Evolutionary conservation across 2,888 invertebrate species (phyloP), one percentile per base, ranked within the genome.

Genomic region (Notocelia uddmanniana): DNA sequence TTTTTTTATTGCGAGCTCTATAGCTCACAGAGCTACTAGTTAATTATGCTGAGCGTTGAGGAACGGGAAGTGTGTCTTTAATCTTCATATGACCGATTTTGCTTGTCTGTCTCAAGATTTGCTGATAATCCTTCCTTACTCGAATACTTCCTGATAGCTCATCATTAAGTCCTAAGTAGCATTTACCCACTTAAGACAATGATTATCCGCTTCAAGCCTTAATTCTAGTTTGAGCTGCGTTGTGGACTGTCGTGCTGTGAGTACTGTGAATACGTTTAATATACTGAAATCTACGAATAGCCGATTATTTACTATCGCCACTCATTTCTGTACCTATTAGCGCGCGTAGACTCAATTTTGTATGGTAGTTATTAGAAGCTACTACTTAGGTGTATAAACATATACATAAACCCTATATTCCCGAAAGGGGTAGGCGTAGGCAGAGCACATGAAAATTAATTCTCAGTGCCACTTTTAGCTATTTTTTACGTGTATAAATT

Each of bases 121-220:
- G 13, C 64, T 54, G 55, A 55, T 55, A 64, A 64, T 64, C 64
- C 64, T 63, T 50, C 62, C 62, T 31, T 26, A 26, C 31, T 8
- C 34, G 9, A 19, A 8, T n/a, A 34, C 21, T 37, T 54, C 64
- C 64, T 64, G 37, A 64, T 64, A 37, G 64, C 37, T 5, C n/a
- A 37, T 37, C 52, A 64, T 64, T 64, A 64, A 19, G 10, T 37
- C 11, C 37, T 52, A 64, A 10, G 37, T 55, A 55, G 21, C 52
- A 64, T 11, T 54, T 64, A 54, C 21, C n/a, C 64, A 64, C 52
- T 64, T 54, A 54, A 64, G 23, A 37, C 60, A 45, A 45, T 64
- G 64, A 64, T 37, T 64, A 37, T 37, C 34, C 3, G 52, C 6
- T 19, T 5, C 13, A 9, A 64, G 37, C 21, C 64, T 64, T 64